Evolutionary conservation across 2,113 vertebrate genomes (phyloP).

Genomic region (Nibea albiflora): DNA sequence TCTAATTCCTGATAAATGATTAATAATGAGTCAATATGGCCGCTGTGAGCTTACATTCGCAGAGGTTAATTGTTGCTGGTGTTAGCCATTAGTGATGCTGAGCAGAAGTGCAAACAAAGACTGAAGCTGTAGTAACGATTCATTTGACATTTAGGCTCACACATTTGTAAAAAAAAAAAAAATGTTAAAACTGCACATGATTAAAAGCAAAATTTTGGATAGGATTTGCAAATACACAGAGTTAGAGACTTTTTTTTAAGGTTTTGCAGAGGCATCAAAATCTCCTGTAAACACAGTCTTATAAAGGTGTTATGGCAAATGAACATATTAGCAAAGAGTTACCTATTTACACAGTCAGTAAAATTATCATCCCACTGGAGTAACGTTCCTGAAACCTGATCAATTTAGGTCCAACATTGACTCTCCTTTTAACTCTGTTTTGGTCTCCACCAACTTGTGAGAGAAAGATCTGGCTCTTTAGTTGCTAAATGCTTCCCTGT

Average conservation of each 20-base stretch:
- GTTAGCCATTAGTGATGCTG: background rate
- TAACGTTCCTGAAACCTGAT: background rate
- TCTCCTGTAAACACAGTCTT: too few relatives aligned
- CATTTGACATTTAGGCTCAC: background rate
- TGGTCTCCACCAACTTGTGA: background rate
- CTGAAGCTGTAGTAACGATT: background rate
- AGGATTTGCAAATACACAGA: too few relatives aligned
- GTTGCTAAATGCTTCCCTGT: background rate
- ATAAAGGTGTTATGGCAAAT: background rate
- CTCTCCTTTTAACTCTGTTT: background rate
- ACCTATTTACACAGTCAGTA: background rate
- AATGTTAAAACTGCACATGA: too few relatives aligned
- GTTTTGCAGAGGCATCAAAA: too few relatives aligned
- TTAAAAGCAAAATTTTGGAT: background rate
- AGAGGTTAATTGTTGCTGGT: constrained; percentile 26
- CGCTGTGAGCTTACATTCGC: constrained; percentile 49
- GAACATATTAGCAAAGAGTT: background rate
- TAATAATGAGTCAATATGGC: constrained; percentile 44
- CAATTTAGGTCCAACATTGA: background rate
- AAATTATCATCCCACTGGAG: background rate
- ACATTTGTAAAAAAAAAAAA: background rate
- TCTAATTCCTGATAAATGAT: constrained; percentile 49
- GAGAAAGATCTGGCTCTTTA: background rate
- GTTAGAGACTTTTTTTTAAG: too few relatives aligned
- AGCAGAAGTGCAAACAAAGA: background rate